These are phyloP conservation scores for Scomberomorus guttatus DNA, from an alignment of 2,797 vertebrate genomes.

Conservation along the genomic window DNA sequence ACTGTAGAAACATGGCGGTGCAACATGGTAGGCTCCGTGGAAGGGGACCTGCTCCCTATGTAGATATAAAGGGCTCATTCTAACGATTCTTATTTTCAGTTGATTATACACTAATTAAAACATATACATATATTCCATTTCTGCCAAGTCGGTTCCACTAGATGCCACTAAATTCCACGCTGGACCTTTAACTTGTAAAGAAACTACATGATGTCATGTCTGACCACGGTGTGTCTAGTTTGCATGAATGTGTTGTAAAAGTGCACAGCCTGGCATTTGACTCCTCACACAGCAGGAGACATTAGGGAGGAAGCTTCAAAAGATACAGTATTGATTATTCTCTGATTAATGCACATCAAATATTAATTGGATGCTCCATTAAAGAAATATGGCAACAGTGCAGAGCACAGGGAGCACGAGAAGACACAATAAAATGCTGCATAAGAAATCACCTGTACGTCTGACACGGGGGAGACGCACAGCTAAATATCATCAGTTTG, in stretches of 20 bases:
- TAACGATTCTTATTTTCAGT: too few species aligned
- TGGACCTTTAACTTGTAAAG: conserved; percentile 1
- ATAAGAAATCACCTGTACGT: conserved; percentile 41
- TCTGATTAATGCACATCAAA: conserved; percentile 69
- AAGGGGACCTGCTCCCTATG: too few species aligned
- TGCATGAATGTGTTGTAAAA: conserved; percentile 7
- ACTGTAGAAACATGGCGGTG: too few species aligned
- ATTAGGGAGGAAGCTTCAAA: conserved; percentile 33
- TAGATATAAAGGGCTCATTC: too few species aligned
- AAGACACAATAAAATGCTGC: conserved; percentile 43
- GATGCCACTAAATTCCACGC: too few species aligned
- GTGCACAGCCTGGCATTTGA: conserved; percentile 11
- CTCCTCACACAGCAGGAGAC: conserved; percentile 20
- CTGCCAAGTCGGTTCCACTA: too few species aligned
- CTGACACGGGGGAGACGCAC: conserved; percentile 10
- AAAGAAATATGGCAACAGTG: conserved; percentile 42
- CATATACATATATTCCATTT: too few species aligned
- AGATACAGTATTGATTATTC: conserved; percentile 58
- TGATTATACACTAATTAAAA: too few species aligned
- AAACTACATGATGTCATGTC: not conserved
- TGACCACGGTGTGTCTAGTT: not conserved
- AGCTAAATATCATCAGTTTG: not conserved
- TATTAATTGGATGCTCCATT: conserved; percentile 69
- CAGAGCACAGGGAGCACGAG: conserved; percentile 37
- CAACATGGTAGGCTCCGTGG: too few species aligned